Conservation (phyloP, 2,888 invertebrate species). For the Campoplex nolae region DNA sequence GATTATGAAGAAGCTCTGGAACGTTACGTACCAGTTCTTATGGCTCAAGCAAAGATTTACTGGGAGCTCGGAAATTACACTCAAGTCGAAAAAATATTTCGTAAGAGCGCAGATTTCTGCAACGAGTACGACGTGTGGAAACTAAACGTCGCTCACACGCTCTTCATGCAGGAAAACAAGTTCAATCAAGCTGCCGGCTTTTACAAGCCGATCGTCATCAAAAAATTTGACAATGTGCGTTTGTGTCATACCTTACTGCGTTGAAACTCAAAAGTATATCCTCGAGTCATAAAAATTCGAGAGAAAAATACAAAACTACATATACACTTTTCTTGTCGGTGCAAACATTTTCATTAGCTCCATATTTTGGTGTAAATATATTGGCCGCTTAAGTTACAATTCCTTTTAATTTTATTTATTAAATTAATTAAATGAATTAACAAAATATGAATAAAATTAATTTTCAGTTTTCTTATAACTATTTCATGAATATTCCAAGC, state of each 20-base stretch:
- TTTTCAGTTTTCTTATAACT: no score
- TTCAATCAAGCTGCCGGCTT: conserved; percentile 99
- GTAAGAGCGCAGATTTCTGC: conserved; percentile 98
- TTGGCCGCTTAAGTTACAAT: no score
- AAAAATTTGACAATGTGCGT: conserved; percentile 93
- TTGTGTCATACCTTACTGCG: neutral
- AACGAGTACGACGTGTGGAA: conserved; percentile 99
- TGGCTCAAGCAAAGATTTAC: conserved; percentile 99
- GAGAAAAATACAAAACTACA: neutral
- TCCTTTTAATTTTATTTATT: no score
- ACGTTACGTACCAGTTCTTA: conserved; percentile 98
- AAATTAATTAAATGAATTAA: no score
- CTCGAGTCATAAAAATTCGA: no score
- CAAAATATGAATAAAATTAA: no score
- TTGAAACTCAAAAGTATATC: no score
- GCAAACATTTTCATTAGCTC: no score
- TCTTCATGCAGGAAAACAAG: conserved; percentile 99
- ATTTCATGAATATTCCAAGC: no score
- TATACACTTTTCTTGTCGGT: neutral
- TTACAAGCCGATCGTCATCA: conserved; percentile 98
- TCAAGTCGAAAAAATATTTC: conserved; percentile 98
- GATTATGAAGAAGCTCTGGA: conserved; percentile 96
- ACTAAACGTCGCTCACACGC: conserved; percentile 98
- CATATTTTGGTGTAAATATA: neutral
- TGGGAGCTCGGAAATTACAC: conserved; percentile 98